phyloP scores from a whole-genome alignment of 2,113 vertebrate genomes.

The Psettodes erumei region DNA sequence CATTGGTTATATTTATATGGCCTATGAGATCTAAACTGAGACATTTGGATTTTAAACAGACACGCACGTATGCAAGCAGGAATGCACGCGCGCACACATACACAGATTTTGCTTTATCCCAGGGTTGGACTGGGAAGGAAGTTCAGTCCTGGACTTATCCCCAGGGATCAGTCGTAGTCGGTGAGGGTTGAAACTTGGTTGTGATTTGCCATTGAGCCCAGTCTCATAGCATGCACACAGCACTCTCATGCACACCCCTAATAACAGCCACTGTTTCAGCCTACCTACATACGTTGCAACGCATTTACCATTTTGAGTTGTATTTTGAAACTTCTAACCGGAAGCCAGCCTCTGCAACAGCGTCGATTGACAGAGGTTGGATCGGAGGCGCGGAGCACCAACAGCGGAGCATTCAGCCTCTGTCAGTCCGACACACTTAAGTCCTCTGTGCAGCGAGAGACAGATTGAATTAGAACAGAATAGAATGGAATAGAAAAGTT shows the following conservation, averaged over 20 bases:
- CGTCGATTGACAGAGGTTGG: not conserved
- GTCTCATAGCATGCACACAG: not conserved
- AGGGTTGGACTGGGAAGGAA: too few relatives aligned
- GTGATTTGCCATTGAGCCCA: not conserved
- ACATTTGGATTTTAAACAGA: too few relatives aligned
- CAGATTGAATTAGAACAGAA: not conserved
- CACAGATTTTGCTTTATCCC: too few relatives aligned
- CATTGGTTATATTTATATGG: too few relatives aligned
- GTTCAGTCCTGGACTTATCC: too few relatives aligned
- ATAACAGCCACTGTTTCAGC: not conserved
- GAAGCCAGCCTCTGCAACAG: not conserved
- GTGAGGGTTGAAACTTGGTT: not conserved
- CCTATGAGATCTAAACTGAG: too few relatives aligned
- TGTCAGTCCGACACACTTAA: not conserved
- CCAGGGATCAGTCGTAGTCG: too few relatives aligned
- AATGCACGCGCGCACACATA: too few relatives aligned
- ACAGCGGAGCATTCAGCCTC: not conserved
- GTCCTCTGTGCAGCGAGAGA: not conserved
- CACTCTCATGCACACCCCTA: too few relatives aligned
- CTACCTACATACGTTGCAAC: not conserved
- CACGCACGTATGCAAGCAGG: too few relatives aligned
- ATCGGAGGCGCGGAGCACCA: not conserved
- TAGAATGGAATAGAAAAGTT: not conserved
- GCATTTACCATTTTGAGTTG: not conserved
- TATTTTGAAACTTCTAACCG: conserved; percentile 52